Base-by-base conservation (phyloP, 2,888 invertebrate species). In the Omphaloscelis lunosa region DNA sequence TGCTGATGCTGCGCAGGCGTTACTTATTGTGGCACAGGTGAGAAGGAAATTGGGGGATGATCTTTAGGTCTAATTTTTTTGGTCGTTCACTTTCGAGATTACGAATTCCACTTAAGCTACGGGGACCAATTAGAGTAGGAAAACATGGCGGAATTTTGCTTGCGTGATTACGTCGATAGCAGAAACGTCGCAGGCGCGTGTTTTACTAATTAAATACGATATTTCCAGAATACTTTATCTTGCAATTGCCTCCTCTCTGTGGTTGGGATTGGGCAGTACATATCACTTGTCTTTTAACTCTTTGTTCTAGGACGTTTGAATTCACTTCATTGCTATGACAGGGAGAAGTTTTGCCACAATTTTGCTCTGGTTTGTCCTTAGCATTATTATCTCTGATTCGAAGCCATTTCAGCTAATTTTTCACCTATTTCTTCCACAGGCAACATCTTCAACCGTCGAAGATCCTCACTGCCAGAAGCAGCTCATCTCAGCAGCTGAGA, bases 11-110 rank as follows among this genome's bases (percentile, higher is more conserved):
- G 91, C 93, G 17, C 90, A 92, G 39, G 84, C 79, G 1, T 74
- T 94, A n/a, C 88, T 92, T 0, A 84, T 85, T 20, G 86, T 88
- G 0, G 89, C 88, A 20, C 89, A 86, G 88, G 91, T 90, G 0
- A 72, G 29, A 17, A 59, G 17, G 58, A 17, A 2, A 58, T 12
- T 56, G 12, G n/a, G n/a, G n/a, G n/a, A n/a, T n/a, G n/a, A n/a
- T n/a, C n/a, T n/a, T n/a, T n/a, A n/a, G n/a, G n/a, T n/a, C n/a
- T n/a, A n/a, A n/a, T n/a, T n/a, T n/a, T n/a, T n/a, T n/a, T n/a
- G n/a, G n/a, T n/a, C n/a, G n/a, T n/a, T n/a, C n/a, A n/a, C n/a
- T n/a, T n/a, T n/a, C n/a, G 9, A 23, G 23, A 20, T 51, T 51
- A 23, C 20, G 8, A n/a, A 56, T 4, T n/a, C 53, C 23, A 56